phyloP scores from a whole-genome alignment of 2,888 invertebrate species.

The Mystacides longicornis region DNA sequence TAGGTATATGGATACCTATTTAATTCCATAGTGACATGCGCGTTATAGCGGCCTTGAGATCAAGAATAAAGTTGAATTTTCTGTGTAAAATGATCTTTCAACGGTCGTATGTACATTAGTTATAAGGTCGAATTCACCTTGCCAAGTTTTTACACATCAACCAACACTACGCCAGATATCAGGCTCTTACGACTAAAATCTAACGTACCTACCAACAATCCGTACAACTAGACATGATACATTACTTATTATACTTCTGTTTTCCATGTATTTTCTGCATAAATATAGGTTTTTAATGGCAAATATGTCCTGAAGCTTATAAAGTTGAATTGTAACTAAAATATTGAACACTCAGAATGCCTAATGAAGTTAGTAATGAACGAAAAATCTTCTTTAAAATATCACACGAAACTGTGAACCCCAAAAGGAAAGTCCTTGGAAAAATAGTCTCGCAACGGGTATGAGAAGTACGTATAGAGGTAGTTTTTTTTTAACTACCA shows the following conservation, averaged over 20 bases:
- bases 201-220: constrained; percentile 14
- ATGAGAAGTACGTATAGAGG: constrained; percentile 38
- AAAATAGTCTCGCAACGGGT: constrained; percentile 35
- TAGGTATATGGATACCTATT: constrained; percentile 17
- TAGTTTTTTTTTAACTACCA: constrained; percentile 33
- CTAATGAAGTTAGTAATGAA: no score
- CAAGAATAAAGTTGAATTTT: constrained; percentile 18
- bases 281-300: background rate
- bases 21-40: constrained; percentile 19
- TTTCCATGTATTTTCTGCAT: background rate
- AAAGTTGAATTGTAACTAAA: no score
- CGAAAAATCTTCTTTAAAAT: no score
- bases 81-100: constrained; percentile 17
- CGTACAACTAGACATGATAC: constrained; percentile 16
- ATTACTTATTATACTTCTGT: background rate
- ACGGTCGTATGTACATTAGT: constrained; percentile 8
- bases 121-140: constrained; percentile 18
- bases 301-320: background rate
- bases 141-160: constrained; percentile 5
- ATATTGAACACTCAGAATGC: no score
- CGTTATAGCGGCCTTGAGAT: constrained; percentile 21
- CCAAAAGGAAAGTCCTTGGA: constrained; percentile 35
- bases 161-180: constrained; percentile 14
- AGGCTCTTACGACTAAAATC: constrained; percentile 21
- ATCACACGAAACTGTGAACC: constrained; percentile 23